Base-by-base conservation (phyloP, 2,888 invertebrate genomes). In the Colostygia pectinataria region DNA sequence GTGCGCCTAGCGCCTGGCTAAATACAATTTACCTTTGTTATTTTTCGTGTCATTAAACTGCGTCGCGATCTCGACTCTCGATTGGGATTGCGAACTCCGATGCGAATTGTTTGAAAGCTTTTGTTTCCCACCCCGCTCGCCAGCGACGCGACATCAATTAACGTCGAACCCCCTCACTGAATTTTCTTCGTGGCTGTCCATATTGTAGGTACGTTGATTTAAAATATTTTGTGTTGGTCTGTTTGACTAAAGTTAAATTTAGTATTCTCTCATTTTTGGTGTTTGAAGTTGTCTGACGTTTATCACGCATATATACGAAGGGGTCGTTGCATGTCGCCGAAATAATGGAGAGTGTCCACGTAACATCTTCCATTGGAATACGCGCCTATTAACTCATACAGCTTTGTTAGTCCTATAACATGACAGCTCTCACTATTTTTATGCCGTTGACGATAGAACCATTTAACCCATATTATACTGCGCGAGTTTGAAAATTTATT, bases 1-100 rank as follows among this genome's bases (percentile, higher is more conserved):
- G 77, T 71, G 76, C 76, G 80, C 82, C 81, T 81, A 81, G 81
- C 72, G 75, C 77, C 41, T 70, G 79, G 81, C 83, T 88, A 85
- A 89, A 89, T 89, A 89, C 89, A 90, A 90, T 90, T 90, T 89
- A 88, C 90, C 89, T 89, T 88, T 89, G 90, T 90, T 90, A 90
- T 90, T 90, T 90, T 89, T 90, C 90, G 89, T 89, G 86, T 90
- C 90, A 90, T 90, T 90, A 88, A 90, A 89, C 87, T 88, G 85
- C 86, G 88, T 87, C 81, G 87, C 85, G 87, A 88, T 88, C 86
- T 80, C 80, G 79, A 85, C 82, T 84, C 73, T 84, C 74, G 85
- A 87, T 85, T 86, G 86, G 85, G 77, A 85, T 83, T 85, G 83
- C 86, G 87, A 88, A 84, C 88, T 84, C 77, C 84, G 74, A 87